Evolutionary conservation across 2,113 vertebrate species (phyloP).

Genomic region (Festucalex cinctus): DNA sequence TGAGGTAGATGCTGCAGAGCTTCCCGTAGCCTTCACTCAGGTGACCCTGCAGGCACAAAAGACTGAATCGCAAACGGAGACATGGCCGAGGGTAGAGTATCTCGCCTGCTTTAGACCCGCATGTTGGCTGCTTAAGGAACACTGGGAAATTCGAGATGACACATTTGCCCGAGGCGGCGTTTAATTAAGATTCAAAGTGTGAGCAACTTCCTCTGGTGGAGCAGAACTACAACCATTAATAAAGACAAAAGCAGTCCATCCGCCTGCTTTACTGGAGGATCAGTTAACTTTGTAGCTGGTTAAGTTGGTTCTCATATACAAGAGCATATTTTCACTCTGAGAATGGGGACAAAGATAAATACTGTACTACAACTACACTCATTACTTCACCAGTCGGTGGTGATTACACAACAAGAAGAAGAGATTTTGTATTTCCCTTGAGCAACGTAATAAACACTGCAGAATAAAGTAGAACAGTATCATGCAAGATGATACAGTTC

Average conservation of each 20-base stretch:
- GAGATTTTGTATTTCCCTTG: conserved; percentile 41
- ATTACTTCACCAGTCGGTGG: conserved; percentile 38
- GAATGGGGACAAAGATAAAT: conserved; percentile 25
- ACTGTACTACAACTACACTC: conserved; percentile 3
- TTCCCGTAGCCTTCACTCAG: conserved; percentile 94
- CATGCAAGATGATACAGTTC: not conserved
- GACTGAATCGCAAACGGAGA: not conserved
- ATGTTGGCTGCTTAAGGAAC: not conserved
- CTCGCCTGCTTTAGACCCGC: not conserved
- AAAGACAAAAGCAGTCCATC: not conserved
- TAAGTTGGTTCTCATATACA: not conserved
- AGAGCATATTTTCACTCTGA: not conserved
- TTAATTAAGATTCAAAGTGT: conserved; percentile 9
- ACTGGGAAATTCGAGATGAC: conserved; percentile 1
- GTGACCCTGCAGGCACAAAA: conserved; percentile 78
- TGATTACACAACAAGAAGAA: conserved; percentile 55
- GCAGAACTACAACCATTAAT: not conserved
- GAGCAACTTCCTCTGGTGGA: not conserved
- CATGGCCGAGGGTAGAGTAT: not conserved
- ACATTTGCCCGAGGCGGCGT: not conserved
- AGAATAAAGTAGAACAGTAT: not conserved
- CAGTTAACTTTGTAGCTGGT: not conserved
- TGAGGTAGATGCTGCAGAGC: conserved; percentile 98
- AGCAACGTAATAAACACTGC: not conserved
- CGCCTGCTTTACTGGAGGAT: not conserved